Base-by-base conservation (phyloP, 2,797 vertebrate species). In the Rhinatrema bivittatum region DNA sequence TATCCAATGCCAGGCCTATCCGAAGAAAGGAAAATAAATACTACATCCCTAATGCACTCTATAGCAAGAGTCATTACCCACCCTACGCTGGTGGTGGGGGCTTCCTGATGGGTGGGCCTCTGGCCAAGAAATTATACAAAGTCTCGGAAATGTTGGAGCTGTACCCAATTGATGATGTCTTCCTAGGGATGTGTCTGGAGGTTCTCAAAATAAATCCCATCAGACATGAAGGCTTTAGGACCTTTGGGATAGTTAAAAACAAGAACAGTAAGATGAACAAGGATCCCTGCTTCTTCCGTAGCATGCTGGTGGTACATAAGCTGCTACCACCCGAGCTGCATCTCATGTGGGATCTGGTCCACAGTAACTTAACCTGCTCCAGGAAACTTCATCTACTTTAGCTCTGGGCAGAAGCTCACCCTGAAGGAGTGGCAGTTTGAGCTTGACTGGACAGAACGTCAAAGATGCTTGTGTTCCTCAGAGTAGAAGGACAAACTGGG, bases 241-340 rank as follows among this genome's bases (percentile, higher is more conserved):
- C 94, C 0, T 98, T 98, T 16, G 95, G 94, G 36, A 78, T 98
- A 26, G 87, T 94, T 29, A 90, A 72, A 52, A 86, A 95, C 53
- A 95, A 92, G 53, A 86, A 41, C 42, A 98, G 94, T 61, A 93
- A 87, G 57, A 53, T 98, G 81, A 98, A 98, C 72, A 81, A 72
- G 54, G 95, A 98, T 63, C 95, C 95, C 0, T 98, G 95, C 56
- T 94, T 98, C 39, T 98, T 83, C 64, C 89, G 74, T 48, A 78
- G 71, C 64, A 90, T 98, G 91, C 77, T 98, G 3, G 93, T 98
- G 9, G 94, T 98, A 20, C 95, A 98, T 81, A 98, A 97, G 80
- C 76, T 98, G 50, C 82, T 95, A 12, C 94, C 95, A 0, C 29
- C 53, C 0, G 94, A 97, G 5, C 70, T 98, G 47, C 57, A 86